These are phyloP conservation scores for Zaprionus ghesquierei DNA, from an alignment of 1,140 invertebrate genomes.

Conservation along the genomic window DNA sequence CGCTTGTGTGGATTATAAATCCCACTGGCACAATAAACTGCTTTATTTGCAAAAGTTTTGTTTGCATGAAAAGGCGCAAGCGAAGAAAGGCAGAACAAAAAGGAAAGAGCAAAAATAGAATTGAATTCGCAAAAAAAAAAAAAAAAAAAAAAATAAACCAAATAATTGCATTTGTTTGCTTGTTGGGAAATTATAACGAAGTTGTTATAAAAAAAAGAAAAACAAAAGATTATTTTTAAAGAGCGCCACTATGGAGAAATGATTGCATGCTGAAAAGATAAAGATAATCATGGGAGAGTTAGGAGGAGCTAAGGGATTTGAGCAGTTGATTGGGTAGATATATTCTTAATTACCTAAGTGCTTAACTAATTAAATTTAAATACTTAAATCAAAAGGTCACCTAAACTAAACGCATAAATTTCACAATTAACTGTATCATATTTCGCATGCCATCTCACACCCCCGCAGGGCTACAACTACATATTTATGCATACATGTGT, in stretches of 20 bases:
- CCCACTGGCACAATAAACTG: constrained; percentile 73
- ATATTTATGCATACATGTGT: background rate
- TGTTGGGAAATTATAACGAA: constrained; percentile 24
- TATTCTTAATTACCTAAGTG: background rate
- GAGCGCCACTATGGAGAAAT: background rate
- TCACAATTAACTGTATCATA: background rate
- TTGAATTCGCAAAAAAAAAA: constrained; percentile 11
- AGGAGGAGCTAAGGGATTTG: background rate
- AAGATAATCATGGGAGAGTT: background rate
- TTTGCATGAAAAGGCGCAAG: constrained; percentile 30
- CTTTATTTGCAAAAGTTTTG: constrained; percentile 75
- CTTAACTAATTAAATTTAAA: background rate
- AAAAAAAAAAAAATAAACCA: constrained; percentile 21
- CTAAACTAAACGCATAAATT: background rate
- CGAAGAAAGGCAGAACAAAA: background rate
- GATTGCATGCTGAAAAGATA: background rate
- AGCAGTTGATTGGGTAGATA: background rate
- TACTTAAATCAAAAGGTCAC: background rate
- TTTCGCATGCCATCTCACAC: background rate
- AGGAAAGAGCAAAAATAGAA: background rate
- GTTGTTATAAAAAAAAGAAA: constrained; percentile 26
- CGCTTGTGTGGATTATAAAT: constrained; percentile 78
- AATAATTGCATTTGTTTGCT: constrained; percentile 27
- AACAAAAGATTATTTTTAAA: constrained; percentile 24
- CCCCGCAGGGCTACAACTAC: background rate